Evolutionary conservation across 2,113 vertebrate species (phyloP).

Genomic region (Ophiodon elongatus): DNA sequence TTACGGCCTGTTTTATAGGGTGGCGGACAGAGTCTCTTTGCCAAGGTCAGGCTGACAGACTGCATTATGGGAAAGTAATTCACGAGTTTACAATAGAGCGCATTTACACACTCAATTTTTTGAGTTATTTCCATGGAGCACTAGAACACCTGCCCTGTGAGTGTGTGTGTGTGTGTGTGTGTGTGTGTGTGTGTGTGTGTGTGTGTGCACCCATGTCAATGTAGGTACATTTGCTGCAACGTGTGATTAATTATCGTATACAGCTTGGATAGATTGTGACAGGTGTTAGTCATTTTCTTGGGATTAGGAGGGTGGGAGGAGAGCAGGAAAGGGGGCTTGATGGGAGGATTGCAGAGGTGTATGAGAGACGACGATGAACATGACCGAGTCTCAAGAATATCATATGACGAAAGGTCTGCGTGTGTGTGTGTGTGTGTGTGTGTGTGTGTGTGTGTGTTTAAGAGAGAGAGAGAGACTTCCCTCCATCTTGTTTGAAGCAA

Average conservation of each 20-base stretch:
- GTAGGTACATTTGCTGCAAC: slow-evolving; percentile 63
- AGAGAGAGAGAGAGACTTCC: not conserved
- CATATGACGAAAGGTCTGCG: slow-evolving; percentile 9
- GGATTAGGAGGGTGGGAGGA: slow-evolving; percentile 59
- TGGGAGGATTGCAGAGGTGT: slow-evolving; percentile 4
- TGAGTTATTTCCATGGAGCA: slow-evolving; percentile 47
- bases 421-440: slow-evolving; percentile 1
- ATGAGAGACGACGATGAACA: slow-evolving; percentile 25
- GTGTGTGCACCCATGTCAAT: not conserved
- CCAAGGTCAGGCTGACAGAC: slow-evolving; percentile 78
- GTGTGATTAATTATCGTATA: slow-evolving; percentile 69
- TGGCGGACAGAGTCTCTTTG: slow-evolving; percentile 54
- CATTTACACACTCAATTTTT: slow-evolving; percentile 62
- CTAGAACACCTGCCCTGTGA: slow-evolving; percentile 1
- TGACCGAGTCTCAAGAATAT: slow-evolving; percentile 31
- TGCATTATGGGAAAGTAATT: slow-evolving; percentile 78
- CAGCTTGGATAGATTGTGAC: slow-evolving; percentile 52
- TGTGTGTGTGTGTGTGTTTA: not conserved
- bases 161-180: not conserved
- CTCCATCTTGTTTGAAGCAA: slow-evolving; percentile 58
- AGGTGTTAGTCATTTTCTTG: slow-evolving; percentile 68
- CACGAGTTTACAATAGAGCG: slow-evolving; percentile 73
- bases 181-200: not conserved
- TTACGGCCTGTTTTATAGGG: slow-evolving; percentile 65
- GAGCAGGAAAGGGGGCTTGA: slow-evolving; percentile 18